A percentile compares a stretch with the other conserved stretches of the same genome.
Conservation (phyloP, 2,113 vertebrate genomes). For the Sceloporus undulatus region DNA sequence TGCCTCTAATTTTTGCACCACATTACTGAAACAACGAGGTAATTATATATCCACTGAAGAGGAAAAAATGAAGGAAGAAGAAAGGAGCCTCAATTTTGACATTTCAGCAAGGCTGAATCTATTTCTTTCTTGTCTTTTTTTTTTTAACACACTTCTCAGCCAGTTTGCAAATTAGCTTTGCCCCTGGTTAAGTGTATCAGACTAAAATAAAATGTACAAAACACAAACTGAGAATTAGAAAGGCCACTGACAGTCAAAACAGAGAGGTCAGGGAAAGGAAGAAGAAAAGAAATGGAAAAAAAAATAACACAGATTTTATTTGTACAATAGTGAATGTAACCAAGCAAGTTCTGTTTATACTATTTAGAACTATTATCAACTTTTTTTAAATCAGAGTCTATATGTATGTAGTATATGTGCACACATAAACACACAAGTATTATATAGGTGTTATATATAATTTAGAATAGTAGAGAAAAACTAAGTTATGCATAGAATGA, state of each 20-base stretch:
- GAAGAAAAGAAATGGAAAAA: constrained; percentile 42
- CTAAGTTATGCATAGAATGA: constrained; percentile 53
- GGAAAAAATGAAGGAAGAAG: constrained; percentile 42
- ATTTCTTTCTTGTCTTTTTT: constrained; percentile 34
- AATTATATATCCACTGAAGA: constrained; percentile 70
- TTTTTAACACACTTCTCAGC: constrained; percentile 35
- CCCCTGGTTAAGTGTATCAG: constrained; percentile 29
- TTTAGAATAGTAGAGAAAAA: constrained; percentile 44
- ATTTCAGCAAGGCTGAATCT: constrained; percentile 62
- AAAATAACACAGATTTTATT: neutral
- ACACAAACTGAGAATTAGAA: constrained; percentile 47
- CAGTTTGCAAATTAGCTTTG: constrained; percentile 64
- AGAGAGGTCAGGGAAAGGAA: neutral
- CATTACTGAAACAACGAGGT: constrained; percentile 73
- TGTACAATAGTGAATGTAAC: constrained; percentile 37
- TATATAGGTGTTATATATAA: neutral
- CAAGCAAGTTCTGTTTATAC: constrained; percentile 28
- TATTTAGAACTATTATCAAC: constrained; percentile 43
- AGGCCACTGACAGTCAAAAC: constrained; percentile 28
- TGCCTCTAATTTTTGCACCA: constrained; percentile 76
- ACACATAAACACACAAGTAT: constrained; percentile 25
- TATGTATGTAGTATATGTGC: neutral
- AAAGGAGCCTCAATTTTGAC: constrained; percentile 62
- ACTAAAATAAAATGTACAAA: constrained; percentile 57
- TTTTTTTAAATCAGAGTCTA: constrained; percentile 38